Percentiles rank a stretch among this genome's conserved stretches.
Evolutionary conservation across 2,113 vertebrate species (phyloP).

Genomic region (Periophthalmus modestus): DNA sequence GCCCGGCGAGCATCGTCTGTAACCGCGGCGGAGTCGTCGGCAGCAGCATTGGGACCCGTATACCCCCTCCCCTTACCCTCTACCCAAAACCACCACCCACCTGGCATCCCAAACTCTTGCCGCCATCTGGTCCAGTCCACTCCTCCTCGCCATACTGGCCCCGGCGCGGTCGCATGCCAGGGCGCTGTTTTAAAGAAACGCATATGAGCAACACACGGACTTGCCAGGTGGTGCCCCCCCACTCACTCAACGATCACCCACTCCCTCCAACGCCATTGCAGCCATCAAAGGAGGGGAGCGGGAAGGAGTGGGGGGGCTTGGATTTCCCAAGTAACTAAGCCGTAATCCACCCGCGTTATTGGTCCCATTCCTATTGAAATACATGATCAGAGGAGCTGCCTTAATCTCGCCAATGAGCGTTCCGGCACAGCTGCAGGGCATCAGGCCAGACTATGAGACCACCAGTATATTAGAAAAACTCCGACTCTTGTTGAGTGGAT

Average conservation of each 20-base stretch:
- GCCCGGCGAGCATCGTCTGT: constrained; percentile 44
- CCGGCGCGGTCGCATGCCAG: constrained; percentile 58
- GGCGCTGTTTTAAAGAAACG: constrained; percentile 78
- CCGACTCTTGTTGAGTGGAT: constrained; percentile 77
- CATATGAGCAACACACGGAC: constrained; percentile 83
- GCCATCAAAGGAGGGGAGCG: constrained; percentile 53
- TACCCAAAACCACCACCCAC: constrained; percentile 44
- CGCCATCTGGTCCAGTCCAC: constrained; percentile 76
- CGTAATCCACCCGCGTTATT: constrained; percentile 82
- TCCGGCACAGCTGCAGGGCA: constrained; percentile 84
- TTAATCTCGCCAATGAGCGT: constrained; percentile 81
- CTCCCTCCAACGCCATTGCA: not conserved
- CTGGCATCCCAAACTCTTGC: constrained; percentile 63
- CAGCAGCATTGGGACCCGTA: constrained; percentile 31
- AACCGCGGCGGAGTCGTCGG: constrained; percentile 6
- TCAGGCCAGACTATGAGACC: constrained; percentile 76
- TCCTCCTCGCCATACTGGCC: constrained; percentile 61
- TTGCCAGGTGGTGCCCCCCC: constrained; percentile 73
- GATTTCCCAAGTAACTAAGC: constrained; percentile 83
- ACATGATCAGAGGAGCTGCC: constrained; percentile 80
- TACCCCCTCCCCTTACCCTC: not conserved
- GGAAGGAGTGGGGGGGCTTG: constrained; percentile 52
- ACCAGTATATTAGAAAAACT: constrained; percentile 80
- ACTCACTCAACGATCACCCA: not conserved
- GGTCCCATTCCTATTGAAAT: constrained; percentile 89